Base-by-base conservation (phyloP, 2,888 invertebrate genomes). In the Parnassius apollo region DNA sequence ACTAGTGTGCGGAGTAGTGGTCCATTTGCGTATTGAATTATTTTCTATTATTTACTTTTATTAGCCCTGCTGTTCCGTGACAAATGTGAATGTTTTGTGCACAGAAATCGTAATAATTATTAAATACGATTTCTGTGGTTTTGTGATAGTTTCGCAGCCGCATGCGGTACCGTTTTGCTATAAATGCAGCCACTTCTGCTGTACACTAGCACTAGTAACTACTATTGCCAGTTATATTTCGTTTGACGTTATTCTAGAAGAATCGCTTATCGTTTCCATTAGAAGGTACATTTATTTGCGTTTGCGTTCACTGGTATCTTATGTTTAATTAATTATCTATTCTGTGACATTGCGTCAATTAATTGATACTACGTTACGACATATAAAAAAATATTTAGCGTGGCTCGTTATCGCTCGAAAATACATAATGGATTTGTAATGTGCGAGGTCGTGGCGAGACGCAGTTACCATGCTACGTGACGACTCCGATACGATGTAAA, bases 341-440 rank as follows among this genome's bases (percentile, higher is more conserved):
- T 11, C n/a, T 35, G 11, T 52, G 42, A 18, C 12, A 42, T 52
- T 35, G n/a, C 45, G 52, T 42, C 25, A n/a, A 48, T 46, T 53
- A 44, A 22, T 22, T 22, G 57, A 53, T 53, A 42, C 57, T 53
- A 62, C 62, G 53, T 45, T 56, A 25, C 13, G 22, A 35, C 44
- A 45, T 18, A 50, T 42, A 50, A 42, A 61, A 18, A 46, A n/a
- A 18, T 49, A 49, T 49, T 42, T 44, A 46, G 12, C 46, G 60
- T 12, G 25, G 22, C 13, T n/a, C 12, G 44, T 56, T 57, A 57
- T 57, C 57, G 57, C 2, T 46, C 12, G 22, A 18, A 48, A 57
- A n/a, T n/a, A 57, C 12, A 42, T 35, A 49, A 48, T 49, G 12
- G 25, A 12, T 51, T 22, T 52, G 18, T 52, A 52, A 52, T 52